These are phyloP conservation scores for Catostylus mosaicus DNA, from an alignment of 30 jellyfish, hydroid and myxozoan species.

Conservation along the genomic window DNA sequence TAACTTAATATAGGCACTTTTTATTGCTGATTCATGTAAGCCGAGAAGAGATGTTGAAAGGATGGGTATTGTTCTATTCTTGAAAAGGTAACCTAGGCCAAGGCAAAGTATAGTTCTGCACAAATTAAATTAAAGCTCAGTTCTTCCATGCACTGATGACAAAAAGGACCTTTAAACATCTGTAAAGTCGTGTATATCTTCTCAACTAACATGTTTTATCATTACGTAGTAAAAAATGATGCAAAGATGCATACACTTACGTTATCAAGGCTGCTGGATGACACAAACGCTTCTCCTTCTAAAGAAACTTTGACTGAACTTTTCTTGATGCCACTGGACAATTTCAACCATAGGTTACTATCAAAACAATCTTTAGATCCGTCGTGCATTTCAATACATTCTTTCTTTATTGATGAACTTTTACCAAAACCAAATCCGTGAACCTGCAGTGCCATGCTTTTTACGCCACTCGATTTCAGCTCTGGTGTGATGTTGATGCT, in stretches of 20 bases:
- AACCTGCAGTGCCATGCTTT: not conserved
- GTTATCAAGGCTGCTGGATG: not conserved
- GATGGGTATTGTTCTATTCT: too few relatives aligned
- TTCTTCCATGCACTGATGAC: too few relatives aligned
- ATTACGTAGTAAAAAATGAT: too few relatives aligned
- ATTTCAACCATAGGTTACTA: constrained; percentile 33
- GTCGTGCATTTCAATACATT: constrained; percentile 13
- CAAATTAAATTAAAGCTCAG: too few relatives aligned
- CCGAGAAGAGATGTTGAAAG: too few relatives aligned
- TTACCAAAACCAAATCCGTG: constrained; percentile 57
- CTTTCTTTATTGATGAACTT: not conserved
- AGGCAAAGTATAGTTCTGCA: too few relatives aligned
- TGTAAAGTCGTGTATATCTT: too few relatives aligned
- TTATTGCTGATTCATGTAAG: too few relatives aligned
- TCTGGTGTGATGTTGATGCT: constrained; percentile 19
- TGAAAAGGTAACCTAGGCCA: too few relatives aligned
- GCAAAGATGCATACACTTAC: constrained; percentile 23
- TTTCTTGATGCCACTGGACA: not conserved
- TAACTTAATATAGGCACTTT: too few relatives aligned
- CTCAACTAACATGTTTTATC: too few relatives aligned
- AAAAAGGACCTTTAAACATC: too few relatives aligned
- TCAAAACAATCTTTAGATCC: constrained; percentile 12
- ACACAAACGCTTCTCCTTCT: constrained; percentile 38
- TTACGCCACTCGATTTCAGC: constrained; percentile 14
- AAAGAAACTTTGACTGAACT: not conserved